Evolutionary conservation across 2,113 vertebrate genomes (phyloP).

Genomic region (Oxygymnocypris stewartii): DNA sequence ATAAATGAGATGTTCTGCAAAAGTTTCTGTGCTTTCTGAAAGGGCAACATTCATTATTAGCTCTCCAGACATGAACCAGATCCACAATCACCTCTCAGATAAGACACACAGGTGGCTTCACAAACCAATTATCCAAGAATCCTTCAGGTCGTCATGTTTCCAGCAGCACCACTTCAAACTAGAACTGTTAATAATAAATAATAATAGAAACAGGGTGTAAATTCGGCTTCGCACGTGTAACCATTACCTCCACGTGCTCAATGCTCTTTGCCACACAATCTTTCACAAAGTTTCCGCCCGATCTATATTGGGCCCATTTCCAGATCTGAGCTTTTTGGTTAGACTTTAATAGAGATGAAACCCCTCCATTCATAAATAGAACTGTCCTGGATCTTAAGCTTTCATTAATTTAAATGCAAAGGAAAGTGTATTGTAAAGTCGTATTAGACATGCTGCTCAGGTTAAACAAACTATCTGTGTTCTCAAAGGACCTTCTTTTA

Average conservation of each 20-base stretch:
- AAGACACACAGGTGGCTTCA: neutral
- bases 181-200: slow-evolving; percentile 16
- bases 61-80: neutral
- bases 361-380: slow-evolving; percentile 15
- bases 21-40: neutral
- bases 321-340: neutral
- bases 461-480: slow-evolving; percentile 28
- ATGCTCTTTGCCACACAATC: neutral
- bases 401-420: slow-evolving; percentile 13
- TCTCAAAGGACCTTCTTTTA: neutral
- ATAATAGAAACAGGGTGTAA: neutral
- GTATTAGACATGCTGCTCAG: neutral
- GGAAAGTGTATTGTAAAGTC: slow-evolving; percentile 19
- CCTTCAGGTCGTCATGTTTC: slow-evolving; percentile 9
- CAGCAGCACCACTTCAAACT: neutral
- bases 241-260: neutral
- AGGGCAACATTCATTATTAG: neutral
- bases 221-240: neutral
- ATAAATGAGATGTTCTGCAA: neutral
- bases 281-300: neutral
- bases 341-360: slow-evolving; percentile 27
- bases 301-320: neutral
- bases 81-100: neutral
- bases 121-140: neutral
- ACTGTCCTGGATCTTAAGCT: slow-evolving; percentile 1